Evolutionary conservation across 2,113 vertebrate species (phyloP).

Genomic region (Chelonoidis abingdonii): DNA sequence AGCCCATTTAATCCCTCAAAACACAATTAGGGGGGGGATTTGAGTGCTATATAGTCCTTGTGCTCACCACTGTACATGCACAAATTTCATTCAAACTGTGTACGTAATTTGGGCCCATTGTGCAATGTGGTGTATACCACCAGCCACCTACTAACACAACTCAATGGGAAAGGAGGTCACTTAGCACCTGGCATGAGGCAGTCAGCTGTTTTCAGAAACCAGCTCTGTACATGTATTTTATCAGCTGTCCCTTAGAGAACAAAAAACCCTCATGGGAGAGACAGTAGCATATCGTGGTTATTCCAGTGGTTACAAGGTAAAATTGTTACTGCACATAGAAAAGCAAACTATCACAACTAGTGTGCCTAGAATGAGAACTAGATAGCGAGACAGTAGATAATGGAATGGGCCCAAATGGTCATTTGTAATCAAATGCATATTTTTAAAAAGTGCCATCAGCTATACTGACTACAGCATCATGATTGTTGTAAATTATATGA

Average conservation of each 20-base stretch:
- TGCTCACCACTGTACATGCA: fast-evolving
- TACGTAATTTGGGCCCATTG: neutral
- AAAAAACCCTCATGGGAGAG: neutral
- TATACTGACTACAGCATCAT: neutral
- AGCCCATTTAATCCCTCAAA: neutral
- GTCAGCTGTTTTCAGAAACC: neutral
- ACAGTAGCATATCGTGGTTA: neutral
- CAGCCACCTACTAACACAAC: neutral
- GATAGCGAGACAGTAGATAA: neutral
- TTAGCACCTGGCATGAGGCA: neutral
- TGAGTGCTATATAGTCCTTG: neutral
- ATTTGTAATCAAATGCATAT: neutral
- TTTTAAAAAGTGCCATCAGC: neutral
- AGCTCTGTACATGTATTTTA: neutral
- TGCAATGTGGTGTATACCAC: neutral
- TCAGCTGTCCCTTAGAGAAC: neutral
- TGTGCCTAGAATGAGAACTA: neutral
- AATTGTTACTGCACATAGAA: neutral
- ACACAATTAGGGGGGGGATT: neutral
- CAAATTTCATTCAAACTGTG: neutral
- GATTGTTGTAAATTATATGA: neutral
- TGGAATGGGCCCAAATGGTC: neutral
- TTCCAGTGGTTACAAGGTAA: neutral
- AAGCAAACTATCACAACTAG: slow-evolving; percentile 14
- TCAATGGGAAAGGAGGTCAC: neutral